Base-by-base conservation (phyloP, 1,140 invertebrate genomes). In the Drosophila santomea region DNA sequence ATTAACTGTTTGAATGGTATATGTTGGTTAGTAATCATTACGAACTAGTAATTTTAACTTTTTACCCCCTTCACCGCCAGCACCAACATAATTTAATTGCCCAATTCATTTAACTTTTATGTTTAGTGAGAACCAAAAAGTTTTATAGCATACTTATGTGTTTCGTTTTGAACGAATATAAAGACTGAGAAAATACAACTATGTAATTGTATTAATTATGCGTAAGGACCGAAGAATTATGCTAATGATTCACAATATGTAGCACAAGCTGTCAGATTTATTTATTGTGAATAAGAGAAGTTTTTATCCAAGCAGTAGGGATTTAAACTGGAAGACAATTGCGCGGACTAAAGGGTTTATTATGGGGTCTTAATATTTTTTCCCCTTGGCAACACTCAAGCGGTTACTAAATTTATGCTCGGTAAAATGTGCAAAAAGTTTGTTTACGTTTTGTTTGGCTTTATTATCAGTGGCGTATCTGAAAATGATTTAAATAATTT, bases 121-220 rank as follows among this genome's bases (percentile, higher is more conserved):
- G 51, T 38, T 10, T 15, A 68, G 75, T 77, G 79, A 74, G 64
- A 76, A 85, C 80, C 84, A 80, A 84, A 82, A 74, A 88, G 74
- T 63, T 78, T 25, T 84, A 54, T 52, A 61, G 69, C 82, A 83
- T 83, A 84, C 76, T 89, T 84, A 89, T 88, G 55, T 89, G 67
- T 80, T 47, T 50, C 72, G 84, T 75, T 74, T 32, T 73, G 72
- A 56, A 35, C 62, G 32, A 52, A 71, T 68, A 38, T 58, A 47
- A 66, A 78, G 44, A 51, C 56, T 79, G 66, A 66, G 71, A 57
- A 76, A 47, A 69, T 47, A 78, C 60, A 57, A 55, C 25, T 25
- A 25, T 25, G 55, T 15, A 61, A 32, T 32, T 39, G 47, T 63
- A 43, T 25, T 74, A 25, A 47, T 74, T 57, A 15, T 47, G 50